phyloP scores from a whole-genome alignment of 2,888 invertebrate genomes.

The Drosophila quinaria region DNA sequence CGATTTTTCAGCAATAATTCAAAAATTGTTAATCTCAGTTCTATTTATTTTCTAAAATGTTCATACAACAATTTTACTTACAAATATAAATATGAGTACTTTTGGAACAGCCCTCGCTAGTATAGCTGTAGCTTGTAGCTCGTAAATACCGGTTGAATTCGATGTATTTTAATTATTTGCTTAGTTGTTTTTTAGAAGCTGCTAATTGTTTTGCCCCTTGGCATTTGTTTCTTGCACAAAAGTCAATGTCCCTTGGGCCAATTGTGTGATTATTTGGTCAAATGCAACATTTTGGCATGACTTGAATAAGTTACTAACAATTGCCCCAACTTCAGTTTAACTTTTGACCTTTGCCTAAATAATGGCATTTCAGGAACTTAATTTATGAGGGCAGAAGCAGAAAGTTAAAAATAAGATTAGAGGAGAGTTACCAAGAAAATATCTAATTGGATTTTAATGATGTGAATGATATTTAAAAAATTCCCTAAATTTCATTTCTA shows the following conservation, averaged over 20 bases:
- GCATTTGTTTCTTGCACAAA: slow-evolving; percentile 16
- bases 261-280: slow-evolving; percentile 28
- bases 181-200: slow-evolving; percentile 21
- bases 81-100: neutral
- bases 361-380: neutral
- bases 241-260: slow-evolving; percentile 40
- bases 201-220: slow-evolving; percentile 52
- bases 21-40: too few relatives aligned
- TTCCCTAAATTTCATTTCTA: slow-evolving; percentile 28
- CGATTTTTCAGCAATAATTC: too few relatives aligned
- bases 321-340: slow-evolving; percentile 19
- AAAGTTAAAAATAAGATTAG: slow-evolving; percentile 5
- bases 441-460: slow-evolving; percentile 63
- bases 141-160: slow-evolving; percentile 4
- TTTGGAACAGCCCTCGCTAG: neutral
- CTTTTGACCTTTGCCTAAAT: slow-evolving; percentile 16
- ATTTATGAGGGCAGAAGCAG: neutral
- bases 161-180: slow-evolving; percentile 50
- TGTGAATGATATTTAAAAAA: slow-evolving; percentile 41
- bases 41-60: too few relatives aligned
- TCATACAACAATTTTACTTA: too few relatives aligned
- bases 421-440: neutral
- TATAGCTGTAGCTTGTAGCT: neutral
- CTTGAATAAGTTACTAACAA: slow-evolving; percentile 22
- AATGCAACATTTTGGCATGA: slow-evolving; percentile 29